Percentiles rank a stretch among this genome's conserved stretches.
phyloP scores from a whole-genome alignment of 2,888 invertebrate species.

The Tenthredo amoena region DNA sequence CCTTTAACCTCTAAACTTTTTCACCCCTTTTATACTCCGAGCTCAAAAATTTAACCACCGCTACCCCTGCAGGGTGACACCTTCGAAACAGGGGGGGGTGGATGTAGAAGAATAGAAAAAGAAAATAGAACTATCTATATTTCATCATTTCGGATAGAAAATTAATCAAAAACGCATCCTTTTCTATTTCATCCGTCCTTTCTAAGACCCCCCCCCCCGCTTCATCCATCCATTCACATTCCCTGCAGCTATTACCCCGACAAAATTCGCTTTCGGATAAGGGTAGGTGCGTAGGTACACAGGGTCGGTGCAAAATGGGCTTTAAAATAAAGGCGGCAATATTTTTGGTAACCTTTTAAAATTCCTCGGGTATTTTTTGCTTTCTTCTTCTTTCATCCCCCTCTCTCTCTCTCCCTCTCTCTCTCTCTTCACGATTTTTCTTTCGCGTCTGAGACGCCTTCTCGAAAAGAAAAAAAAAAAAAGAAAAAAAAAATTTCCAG shows the following conservation, averaged over 20 bases:
- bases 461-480: not conserved
- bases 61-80: not conserved
- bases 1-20: conserved; percentile 39
- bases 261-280: conserved; percentile 22
- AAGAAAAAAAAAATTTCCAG: not conserved
- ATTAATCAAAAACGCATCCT: not conserved
- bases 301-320: not conserved
- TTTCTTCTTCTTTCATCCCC: not conserved
- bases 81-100: not conserved
- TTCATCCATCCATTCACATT: not conserved
- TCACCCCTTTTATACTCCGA: not conserved
- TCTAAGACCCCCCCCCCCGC: not conserved
- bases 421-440: not conserved
- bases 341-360: conserved; percentile 49
- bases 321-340: conserved; percentile 25
- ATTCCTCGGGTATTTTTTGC: conserved; percentile 16
- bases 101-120: too few species aligned
- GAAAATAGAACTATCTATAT: not conserved
- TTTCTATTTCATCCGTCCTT: not conserved
- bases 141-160: not conserved
- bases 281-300: not conserved
- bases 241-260: not conserved
- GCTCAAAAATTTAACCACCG: conserved; percentile 8
- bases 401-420: conserved; percentile 33
- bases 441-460: not conserved